These are phyloP conservation scores for Diacarnus erythraeanus DNA, from an alignment of 37 sponge, comb jelly and placozoan species.

Conservation along the genomic window DNA sequence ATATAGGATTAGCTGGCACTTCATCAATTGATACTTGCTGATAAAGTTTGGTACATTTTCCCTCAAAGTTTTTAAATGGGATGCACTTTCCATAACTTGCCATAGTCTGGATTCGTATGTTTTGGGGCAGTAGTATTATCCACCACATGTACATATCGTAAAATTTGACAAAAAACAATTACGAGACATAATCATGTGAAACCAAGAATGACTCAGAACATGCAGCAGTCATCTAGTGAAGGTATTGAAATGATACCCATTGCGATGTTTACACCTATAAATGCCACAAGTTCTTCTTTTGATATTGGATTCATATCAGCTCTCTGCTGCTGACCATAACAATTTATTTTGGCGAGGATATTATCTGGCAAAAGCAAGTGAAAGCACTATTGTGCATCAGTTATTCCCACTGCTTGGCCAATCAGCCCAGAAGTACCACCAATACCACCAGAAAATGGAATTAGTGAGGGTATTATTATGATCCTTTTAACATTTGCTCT, in stretches of 20 bases:
- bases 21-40: background rate
- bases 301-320: background rate
- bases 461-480: background rate
- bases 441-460: background rate
- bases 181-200: constrained; percentile 11
- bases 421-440: background rate
- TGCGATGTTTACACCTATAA: constrained; percentile 40
- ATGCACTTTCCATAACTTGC: constrained; percentile 33
- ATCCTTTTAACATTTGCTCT: background rate
- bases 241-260: constrained; percentile 43
- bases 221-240: constrained; percentile 31
- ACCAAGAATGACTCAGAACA: constrained; percentile 8
- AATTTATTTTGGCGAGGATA: constrained; percentile 21
- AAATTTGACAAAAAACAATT: constrained; percentile 11
- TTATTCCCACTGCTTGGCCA: too few relatives aligned
- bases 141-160: constrained; percentile 1
- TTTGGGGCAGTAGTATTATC: background rate
- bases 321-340: constrained; percentile 39
- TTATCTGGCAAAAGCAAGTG: background rate
- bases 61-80: background rate
- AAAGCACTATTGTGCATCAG: constrained; percentile 12
- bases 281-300: constrained; percentile 17
- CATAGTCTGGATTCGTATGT: constrained; percentile 8
- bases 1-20: background rate
- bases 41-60: background rate